These are phyloP conservation scores for Acronicta leporina DNA, from an alignment of 2,888 invertebrate species.

Conservation along the genomic window DNA sequence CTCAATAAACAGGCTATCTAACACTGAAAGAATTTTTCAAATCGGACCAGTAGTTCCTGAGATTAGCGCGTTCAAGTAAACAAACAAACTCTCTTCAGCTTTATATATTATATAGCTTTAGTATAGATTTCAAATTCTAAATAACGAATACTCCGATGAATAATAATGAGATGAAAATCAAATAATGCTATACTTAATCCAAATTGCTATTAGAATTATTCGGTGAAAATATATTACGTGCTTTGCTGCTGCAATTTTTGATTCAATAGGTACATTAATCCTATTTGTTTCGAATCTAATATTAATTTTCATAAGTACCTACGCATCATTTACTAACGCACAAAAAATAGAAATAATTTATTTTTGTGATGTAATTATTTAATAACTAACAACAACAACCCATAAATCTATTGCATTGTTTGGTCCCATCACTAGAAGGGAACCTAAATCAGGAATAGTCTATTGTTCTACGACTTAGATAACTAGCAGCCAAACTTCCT, in stretches of 20 bases:
- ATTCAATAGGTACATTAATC: slow-evolving; percentile 9
- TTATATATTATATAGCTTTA: too few relatives aligned
- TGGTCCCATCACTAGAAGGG: slow-evolving; percentile 25
- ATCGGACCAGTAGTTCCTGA: too few relatives aligned
- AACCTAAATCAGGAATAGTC: slow-evolving; percentile 52
- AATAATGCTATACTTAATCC: background rate
- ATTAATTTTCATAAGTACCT: slow-evolving; percentile 35
- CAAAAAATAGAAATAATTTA: slow-evolving; percentile 29
- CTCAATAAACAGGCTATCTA: too few relatives aligned
- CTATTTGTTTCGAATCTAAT: slow-evolving; percentile 32
- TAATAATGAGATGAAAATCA: background rate
- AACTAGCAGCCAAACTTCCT: slow-evolving; percentile 62
- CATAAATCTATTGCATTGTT: slow-evolving; percentile 40
- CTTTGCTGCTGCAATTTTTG: slow-evolving; percentile 1
- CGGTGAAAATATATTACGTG: background rate
- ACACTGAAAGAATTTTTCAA: too few relatives aligned
- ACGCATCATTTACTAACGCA: slow-evolving; percentile 36
- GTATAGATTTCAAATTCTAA: background rate
- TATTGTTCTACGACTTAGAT: slow-evolving; percentile 55
- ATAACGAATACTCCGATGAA: background rate
- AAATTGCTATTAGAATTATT: background rate
- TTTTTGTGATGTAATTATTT: slow-evolving; percentile 47
- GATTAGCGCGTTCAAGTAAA: too few relatives aligned
- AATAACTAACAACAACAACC: slow-evolving; percentile 31
- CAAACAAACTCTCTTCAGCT: too few relatives aligned